Percentiles rank a stretch among this genome's conserved stretches.
Evolutionary conservation across 2,888 invertebrate species (phyloP).

Genomic region (Eurytoma californica): DNA sequence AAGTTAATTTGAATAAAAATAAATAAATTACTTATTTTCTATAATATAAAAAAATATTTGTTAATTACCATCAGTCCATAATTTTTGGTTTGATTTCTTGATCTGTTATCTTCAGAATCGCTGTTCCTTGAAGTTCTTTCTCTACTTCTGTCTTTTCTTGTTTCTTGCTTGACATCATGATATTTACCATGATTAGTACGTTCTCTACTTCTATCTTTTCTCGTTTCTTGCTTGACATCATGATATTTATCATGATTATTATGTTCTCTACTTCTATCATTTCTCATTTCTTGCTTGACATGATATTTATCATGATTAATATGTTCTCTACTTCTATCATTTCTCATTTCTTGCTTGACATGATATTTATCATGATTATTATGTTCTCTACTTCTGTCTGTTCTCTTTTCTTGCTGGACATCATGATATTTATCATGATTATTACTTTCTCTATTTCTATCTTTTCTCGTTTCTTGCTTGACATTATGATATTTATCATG

Average conservation of each 20-base stretch:
- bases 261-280: constrained; percentile 12
- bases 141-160: constrained; percentile 3
- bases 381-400: neutral
- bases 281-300: neutral
- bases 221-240: neutral
- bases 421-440: neutral
- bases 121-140: constrained; percentile 24
- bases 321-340: constrained; percentile 12
- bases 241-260: too few relatives aligned
- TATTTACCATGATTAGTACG: neutral
- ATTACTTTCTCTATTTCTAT: neutral
- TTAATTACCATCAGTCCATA: constrained; percentile 64
- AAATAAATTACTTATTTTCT: neutral
- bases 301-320: too few relatives aligned
- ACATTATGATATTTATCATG: constrained; percentile 16
- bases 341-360: neutral
- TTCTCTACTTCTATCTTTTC: constrained; percentile 13
- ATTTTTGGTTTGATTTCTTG: constrained; percentile 26
- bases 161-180: neutral
- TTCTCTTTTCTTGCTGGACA: neutral
- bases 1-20: neutral
- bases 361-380: too few relatives aligned
- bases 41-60: neutral
- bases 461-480: constrained; percentile 33
- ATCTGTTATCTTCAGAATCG: constrained; percentile 20